Evolutionary conservation across 92 coral and sea anemone species (phyloP).

Genomic region (Siderastrea radians): DNA sequence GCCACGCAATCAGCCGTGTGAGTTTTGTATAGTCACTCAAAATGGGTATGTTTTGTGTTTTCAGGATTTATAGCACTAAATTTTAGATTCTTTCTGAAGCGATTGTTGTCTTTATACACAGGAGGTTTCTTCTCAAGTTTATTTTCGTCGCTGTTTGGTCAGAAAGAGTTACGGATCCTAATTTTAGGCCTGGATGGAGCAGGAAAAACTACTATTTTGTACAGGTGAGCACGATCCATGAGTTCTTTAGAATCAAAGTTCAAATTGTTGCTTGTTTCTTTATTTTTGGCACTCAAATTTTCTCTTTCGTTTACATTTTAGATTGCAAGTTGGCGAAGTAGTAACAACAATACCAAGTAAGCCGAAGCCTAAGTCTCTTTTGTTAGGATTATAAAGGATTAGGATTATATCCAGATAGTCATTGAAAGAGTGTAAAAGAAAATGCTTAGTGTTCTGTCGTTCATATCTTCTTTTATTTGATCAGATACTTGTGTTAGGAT

Average conservation of each 20-base stretch:
- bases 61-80: background rate
- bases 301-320: slow-evolving; percentile 3
- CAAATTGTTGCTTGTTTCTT: background rate
- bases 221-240: slow-evolving; percentile 63
- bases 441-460: too few species aligned
- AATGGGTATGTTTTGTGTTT: slow-evolving; percentile 38
- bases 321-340: slow-evolving; percentile 99
- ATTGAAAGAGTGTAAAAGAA: too few species aligned
- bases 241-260: background rate
- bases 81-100: slow-evolving; percentile 2
- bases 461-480: background rate
- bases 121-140: slow-evolving; percentile 96
- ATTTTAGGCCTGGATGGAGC: slow-evolving; percentile 98
- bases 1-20: slow-evolving; percentile 58
- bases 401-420: too few species aligned
- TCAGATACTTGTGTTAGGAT: background rate
- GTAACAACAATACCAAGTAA: slow-evolving; percentile 99
- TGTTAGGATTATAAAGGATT: too few species aligned
- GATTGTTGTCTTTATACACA: slow-evolving; percentile 37
- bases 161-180: slow-evolving; percentile 92
- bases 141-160: slow-evolving; percentile 96
- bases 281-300: background rate
- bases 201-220: slow-evolving; percentile 94
- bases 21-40: background rate
- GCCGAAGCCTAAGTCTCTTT: background rate